Evolutionary conservation across 2,888 invertebrate genomes (phyloP).

Genomic region (Lysandra bellargus): DNA sequence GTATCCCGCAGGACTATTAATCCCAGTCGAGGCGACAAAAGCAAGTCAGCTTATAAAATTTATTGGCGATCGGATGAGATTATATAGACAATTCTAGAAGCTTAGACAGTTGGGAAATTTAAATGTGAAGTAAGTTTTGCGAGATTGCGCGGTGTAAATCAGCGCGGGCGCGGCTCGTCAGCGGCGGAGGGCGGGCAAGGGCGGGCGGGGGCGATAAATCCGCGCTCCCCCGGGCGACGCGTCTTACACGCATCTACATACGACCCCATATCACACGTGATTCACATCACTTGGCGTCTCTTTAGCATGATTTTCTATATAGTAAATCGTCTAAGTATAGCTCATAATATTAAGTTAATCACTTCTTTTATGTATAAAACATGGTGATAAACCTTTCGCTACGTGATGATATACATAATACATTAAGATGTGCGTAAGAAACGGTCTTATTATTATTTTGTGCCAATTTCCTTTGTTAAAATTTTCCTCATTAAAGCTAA

Average conservation of each 20-base stretch:
- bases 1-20: constrained; percentile 67
- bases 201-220: constrained; percentile 68
- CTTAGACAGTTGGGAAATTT: constrained; percentile 81
- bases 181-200: constrained; percentile 51
- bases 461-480: constrained; percentile 28
- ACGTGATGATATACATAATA: neutral
- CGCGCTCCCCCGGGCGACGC: constrained; percentile 74
- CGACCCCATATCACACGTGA: constrained; percentile 33
- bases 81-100: constrained; percentile 80
- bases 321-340: neutral
- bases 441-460: neutral
- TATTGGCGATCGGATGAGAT: constrained; percentile 81
- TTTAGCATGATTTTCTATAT: neutral
- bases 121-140: constrained; percentile 82
- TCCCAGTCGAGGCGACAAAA: constrained; percentile 74
- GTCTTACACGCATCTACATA: constrained; percentile 56
- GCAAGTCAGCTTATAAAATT: constrained; percentile 79
- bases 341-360: neutral
- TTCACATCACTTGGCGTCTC: neutral
- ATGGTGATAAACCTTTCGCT: neutral
- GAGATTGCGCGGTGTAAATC: constrained; percentile 80
- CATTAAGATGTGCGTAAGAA: neutral
- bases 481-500: constrained; percentile 9
- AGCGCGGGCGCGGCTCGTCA: constrained; percentile 63
- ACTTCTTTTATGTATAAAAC: too few relatives aligned